Evolutionary conservation across 2,888 invertebrate species (phyloP), one percentile per base, ranked within the genome.

Genomic region (Caenorhabditis parvicauda): DNA sequence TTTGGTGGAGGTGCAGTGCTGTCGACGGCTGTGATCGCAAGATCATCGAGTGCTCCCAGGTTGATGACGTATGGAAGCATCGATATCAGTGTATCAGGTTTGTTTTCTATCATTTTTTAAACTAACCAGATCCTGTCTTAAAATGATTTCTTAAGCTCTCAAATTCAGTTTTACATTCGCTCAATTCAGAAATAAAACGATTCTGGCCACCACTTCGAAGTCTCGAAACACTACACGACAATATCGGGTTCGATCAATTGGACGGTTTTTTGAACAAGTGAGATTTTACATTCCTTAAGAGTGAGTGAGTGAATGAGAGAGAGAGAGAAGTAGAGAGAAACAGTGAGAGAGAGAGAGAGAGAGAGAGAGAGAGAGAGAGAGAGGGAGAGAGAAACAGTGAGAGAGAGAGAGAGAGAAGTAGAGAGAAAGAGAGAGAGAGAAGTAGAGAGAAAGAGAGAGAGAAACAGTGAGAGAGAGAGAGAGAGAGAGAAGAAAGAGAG

Each of bases 191-290:
- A 54, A 79, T 80, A 53, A 69, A 74, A 17, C 91, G 78, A 5
- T 80, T 80, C 56, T 93, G 94, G 67, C 96, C 96, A 25, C 90
- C 93, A 1, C 91, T 98, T 75, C 88, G 95, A 29, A 94, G 95
- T 1, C 84, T 98, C 82, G 96, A 98, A 85, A 98, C 96, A 3
- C 85, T 98, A 60, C 96, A 98, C 86, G 96, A 98, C 45, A 59
- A 48, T 9, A 59, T 65, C 14, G 54, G 39, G 17, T 54, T 70
- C 41, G 38, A 54, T 9, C 59, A 70, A 45, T 67, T 70, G 48
- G 70, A 70, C 43, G 55, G 54, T n/a, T 70, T 70, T 37, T 42
- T 70, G 22, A 44, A 7, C n/a, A 41, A 19, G 41, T 41, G 9
- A 7, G 12, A 41, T 7, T n/a, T n/a, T n/a, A 32, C 7, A 14